Evolutionary conservation across 2,888 invertebrate genomes (phyloP), one percentile per base, ranked within the genome.

Genomic region (Eupithecia pulchellata): DNA sequence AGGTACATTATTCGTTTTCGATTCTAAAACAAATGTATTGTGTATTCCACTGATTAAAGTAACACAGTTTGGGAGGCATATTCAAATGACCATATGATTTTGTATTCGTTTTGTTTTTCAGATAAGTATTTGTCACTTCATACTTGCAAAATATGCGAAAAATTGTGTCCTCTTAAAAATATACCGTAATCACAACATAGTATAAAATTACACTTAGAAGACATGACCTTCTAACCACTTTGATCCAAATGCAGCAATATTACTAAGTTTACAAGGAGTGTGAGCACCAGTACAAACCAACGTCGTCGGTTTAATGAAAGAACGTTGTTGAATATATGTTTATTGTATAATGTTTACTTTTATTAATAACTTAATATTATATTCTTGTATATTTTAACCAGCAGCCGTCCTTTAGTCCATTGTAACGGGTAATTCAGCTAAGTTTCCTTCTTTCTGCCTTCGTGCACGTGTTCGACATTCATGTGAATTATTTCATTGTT

Each of bases 401-500:
- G 20, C 20, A n/a, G 42, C 20, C 9, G 9, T 47, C 42, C n/a
- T 47, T 20, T 20, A 47, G 47, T 47, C 20, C 20, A 11, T 4
- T 11, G 20, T 25, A 25, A 20, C 20, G 6, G 20, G 11, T 25
- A 20, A 25, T 47, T 47, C 47, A 11, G 57, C 57, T 57, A 27
- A 29, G 57, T 29, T 58, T 30, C 60, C 8, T 32, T 61, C 34
- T 25, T 34, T 25, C 20, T 61, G 1, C 20, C 20, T 61, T 34
- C 47, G 20, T 69, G 68, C 32, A 60, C 20, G 36, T 75, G 71
- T 4, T 73, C 61, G 1, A 66, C 60, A 47, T 34, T 73, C 25
- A 72, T 73, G 9, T 71, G 74, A 2, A 84, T 62, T 14, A 86
- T 78, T 11, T 74, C 66, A 34, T 80, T 69, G 4, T 79, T 58